A percentile compares a stretch with the other conserved stretches of the same genome.
Evolutionary conservation across 1,140 invertebrate genomes (phyloP).

Genomic region (Drosophila mauritiana): DNA sequence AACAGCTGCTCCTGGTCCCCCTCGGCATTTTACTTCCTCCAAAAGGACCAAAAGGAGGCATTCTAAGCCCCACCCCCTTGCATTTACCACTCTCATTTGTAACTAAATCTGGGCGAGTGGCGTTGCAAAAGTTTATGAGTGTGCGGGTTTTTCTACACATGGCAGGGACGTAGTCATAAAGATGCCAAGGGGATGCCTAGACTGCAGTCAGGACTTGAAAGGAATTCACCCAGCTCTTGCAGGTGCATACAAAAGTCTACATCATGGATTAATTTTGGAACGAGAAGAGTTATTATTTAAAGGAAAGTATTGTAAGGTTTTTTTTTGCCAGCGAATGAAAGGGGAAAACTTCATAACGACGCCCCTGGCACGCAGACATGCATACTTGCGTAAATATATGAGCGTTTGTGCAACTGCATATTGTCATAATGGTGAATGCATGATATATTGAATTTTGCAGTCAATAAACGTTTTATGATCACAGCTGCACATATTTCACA

Average conservation of each 20-base stretch:
- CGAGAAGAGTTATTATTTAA: too few species aligned
- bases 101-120: constrained; percentile 63
- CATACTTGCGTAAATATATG: constrained; percentile 9
- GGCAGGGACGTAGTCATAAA: constrained; percentile 12
- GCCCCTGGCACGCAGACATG: constrained; percentile 17
- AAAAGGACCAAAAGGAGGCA: background rate
- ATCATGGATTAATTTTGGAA: too few species aligned
- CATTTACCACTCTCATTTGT: constrained; percentile 55
- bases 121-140: constrained; percentile 57
- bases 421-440: constrained; percentile 77
- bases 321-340: too few species aligned
- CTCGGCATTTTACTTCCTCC: background rate
- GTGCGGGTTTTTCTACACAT: constrained; percentile 24
- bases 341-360: background rate
- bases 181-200: too few species aligned
- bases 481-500: constrained; percentile 68
- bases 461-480: constrained; percentile 80
- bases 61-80: background rate
- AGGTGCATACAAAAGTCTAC: too few species aligned
- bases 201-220: background rate
- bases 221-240: background rate
- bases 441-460: constrained; percentile 83
- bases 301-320: too few species aligned
- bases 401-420: constrained; percentile 61
- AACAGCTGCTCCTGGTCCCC: constrained; percentile 29